Conservation (phyloP, 2,888 invertebrate genomes). For the Halictus quadricinctus region DNA sequence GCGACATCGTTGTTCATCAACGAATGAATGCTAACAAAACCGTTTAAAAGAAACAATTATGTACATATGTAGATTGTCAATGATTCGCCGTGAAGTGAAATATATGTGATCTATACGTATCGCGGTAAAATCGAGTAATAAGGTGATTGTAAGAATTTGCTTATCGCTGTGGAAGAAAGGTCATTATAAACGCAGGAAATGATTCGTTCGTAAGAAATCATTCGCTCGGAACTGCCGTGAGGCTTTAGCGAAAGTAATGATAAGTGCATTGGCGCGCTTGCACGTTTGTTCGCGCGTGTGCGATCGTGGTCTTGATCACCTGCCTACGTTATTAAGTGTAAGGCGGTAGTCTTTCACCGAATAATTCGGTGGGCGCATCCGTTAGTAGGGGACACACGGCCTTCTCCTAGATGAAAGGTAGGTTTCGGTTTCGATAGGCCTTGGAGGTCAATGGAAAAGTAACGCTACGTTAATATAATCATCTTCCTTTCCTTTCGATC, state of each 20-base stretch:
- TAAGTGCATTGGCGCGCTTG: constrained; percentile 24
- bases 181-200: constrained; percentile 59
- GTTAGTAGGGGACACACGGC: constrained; percentile 48
- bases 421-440: constrained; percentile 72
- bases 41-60: not conserved
- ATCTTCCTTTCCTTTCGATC: constrained; percentile 58
- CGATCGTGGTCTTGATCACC: not conserved
- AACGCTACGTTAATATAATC: constrained; percentile 63
- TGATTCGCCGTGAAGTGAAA: not conserved
- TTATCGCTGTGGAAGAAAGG: constrained; percentile 33
- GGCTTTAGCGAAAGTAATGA: constrained; percentile 67
- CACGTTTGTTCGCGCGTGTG: not conserved
- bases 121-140: not conserved
- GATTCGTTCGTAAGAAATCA: constrained; percentile 55
- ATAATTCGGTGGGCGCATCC: constrained; percentile 43
- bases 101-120: not conserved
- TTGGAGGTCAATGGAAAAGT: constrained; percentile 71
- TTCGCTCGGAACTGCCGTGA: constrained; percentile 46
- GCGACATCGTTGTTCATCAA: not conserved
- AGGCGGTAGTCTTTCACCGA: constrained; percentile 65
- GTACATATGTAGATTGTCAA: not conserved
- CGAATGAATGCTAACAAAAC: not conserved
- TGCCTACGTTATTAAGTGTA: constrained; percentile 4
- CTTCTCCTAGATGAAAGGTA: constrained; percentile 62
- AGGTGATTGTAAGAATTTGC: constrained; percentile 20